These are phyloP conservation scores for Heterodera filipjevi DNA, from an alignment of 2,888 invertebrate species.

Conservation along the genomic window DNA sequence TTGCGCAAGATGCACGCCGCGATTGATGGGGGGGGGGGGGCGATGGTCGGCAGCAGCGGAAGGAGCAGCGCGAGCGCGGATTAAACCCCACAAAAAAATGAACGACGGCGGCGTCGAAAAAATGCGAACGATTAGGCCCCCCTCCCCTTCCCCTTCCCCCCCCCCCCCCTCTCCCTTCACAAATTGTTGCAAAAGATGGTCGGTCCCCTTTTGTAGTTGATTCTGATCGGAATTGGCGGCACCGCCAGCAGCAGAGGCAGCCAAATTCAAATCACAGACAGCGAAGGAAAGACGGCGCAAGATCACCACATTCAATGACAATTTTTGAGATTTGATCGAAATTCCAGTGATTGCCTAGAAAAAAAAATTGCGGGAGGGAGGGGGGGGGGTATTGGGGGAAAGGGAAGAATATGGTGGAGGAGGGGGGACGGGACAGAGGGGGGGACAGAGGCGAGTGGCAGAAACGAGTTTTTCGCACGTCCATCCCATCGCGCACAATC, in stretches of 20 bases:
- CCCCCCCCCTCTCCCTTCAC: no score
- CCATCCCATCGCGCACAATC: background rate
- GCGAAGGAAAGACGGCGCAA: background rate
- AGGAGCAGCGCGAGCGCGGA: background rate
- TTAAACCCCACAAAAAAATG: background rate
- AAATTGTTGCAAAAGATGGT: no score
- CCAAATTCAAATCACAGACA: background rate
- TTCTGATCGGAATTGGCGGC: no score
- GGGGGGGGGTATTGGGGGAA: background rate
- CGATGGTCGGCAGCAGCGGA: no score
- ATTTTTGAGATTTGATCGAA: background rate
- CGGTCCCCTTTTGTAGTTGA: no score
- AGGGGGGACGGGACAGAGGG: background rate
- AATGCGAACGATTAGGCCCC: no score
- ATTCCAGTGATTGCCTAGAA: background rate
- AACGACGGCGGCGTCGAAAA: background rate
- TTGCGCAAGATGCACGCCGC: no score
- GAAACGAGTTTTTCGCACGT: constrained; percentile 9
- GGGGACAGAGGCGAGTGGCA: background rate
- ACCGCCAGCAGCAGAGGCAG: no score
- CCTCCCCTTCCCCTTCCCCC: no score
- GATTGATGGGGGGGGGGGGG: background rate
- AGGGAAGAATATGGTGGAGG: no score
- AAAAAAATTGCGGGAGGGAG: background rate
- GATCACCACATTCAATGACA: background rate